Evolutionary conservation across 2,888 invertebrate genomes (phyloP).

Genomic region (Eretmocerus hayati): DNA sequence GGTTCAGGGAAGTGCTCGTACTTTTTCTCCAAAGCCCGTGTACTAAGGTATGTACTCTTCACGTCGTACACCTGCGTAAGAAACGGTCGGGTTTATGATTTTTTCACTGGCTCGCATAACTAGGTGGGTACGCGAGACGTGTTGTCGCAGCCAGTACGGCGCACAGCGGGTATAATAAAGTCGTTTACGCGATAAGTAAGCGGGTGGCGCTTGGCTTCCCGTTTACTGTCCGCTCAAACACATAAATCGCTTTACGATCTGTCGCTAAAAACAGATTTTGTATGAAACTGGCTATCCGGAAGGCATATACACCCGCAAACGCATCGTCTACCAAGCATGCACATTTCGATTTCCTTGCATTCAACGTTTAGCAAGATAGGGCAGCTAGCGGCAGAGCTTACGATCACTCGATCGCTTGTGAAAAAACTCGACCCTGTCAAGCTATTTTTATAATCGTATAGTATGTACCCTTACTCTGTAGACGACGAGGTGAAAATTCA

Average conservation of each 20-base stretch:
- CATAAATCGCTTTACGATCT: conserved; percentile 46
- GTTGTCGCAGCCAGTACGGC: background rate
- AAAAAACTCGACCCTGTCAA: too few relatives aligned
- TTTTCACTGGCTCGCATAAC: conserved; percentile 41
- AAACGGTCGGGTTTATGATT: conserved; percentile 34
- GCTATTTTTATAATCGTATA: too few relatives aligned
- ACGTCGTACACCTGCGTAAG: too few relatives aligned
- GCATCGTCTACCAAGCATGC: too few relatives aligned
- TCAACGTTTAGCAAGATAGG: too few relatives aligned
- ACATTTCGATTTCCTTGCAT: too few relatives aligned
- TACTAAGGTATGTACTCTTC: conserved; percentile 7
- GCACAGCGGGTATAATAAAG: conserved; percentile 40
- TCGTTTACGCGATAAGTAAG: conserved; percentile 43
- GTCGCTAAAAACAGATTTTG: conserved; percentile 46
- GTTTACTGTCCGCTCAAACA: conserved; percentile 41
- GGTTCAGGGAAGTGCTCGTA: too few relatives aligned
- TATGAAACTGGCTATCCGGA: conserved; percentile 35
- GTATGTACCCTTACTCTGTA: too few relatives aligned
- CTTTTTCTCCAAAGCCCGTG: conserved; percentile 1
- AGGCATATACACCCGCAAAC: too few relatives aligned
- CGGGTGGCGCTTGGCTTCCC: conserved; percentile 24
- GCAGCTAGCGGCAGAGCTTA: too few relatives aligned
- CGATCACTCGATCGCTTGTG: too few relatives aligned
- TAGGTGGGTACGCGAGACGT: conserved; percentile 35
- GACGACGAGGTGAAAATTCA: too few relatives aligned